A percentile compares a stretch with the other conserved stretches of the same genome.
These are phyloP conservation scores for Alexandromys oeconomus DNA, from an alignment of 2,797 vertebrate genomes.

Conservation along the genomic window DNA sequence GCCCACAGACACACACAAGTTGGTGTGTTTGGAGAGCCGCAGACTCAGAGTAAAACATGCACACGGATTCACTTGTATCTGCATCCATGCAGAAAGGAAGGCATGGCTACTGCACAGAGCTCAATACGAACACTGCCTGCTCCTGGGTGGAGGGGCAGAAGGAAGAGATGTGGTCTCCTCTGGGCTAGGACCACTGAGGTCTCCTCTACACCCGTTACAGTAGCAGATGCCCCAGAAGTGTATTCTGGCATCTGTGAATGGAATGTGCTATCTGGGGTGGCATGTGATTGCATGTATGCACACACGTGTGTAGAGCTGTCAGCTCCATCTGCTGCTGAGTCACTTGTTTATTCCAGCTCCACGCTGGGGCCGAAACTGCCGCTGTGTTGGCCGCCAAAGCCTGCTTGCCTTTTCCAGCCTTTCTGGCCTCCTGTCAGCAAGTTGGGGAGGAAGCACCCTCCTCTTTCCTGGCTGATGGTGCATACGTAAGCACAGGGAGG, in stretches of 20 bases:
- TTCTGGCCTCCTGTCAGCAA: conserved; percentile 64
- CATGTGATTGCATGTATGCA: conserved; percentile 71
- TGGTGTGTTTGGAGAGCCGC: background rate
- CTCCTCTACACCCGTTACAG: background rate
- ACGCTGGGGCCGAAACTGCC: conserved; percentile 80
- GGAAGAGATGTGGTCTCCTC: background rate
- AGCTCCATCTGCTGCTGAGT: conserved; percentile 84
- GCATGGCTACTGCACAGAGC: background rate
- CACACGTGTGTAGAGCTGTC: conserved; percentile 77
- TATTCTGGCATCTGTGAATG: conserved; percentile 4
- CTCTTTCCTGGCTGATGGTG: conserved; percentile 41
- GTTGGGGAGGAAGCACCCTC: conserved; percentile 30
- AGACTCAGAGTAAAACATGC: background rate
- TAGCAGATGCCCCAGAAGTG: background rate
- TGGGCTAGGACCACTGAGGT: background rate
- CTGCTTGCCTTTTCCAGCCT: conserved; percentile 77
- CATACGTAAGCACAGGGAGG: background rate
- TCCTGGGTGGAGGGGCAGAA: background rate
- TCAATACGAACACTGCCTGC: background rate
- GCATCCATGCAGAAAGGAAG: background rate
- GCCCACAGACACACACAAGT: background rate
- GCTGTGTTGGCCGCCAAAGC: conserved; percentile 80
- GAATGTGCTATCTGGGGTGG: conserved; percentile 32
- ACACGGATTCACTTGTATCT: background rate
- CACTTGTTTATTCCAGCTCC: conserved; percentile 83